A percentile compares a stretch with the other conserved stretches of the same genome.
Conservation (phyloP, 1,140 invertebrate genomes). For the Hesperophylax magnus region DNA sequence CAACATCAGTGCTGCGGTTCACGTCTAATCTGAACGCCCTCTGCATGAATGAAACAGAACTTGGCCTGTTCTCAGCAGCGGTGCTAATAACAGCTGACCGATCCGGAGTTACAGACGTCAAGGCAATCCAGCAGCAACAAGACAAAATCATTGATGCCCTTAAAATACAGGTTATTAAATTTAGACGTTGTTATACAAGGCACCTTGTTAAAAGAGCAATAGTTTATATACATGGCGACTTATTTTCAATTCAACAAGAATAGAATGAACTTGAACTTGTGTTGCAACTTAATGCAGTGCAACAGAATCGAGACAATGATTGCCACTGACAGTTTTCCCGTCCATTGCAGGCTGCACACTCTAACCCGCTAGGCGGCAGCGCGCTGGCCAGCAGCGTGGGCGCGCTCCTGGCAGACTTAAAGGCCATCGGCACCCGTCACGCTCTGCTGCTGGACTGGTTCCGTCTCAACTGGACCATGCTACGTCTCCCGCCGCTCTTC, state of each 20-base stretch:
- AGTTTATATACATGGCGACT: too few relatives aligned
- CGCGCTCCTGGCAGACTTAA: conserved; percentile 84
- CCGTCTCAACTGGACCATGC: conserved; percentile 87
- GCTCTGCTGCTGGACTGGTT: conserved; percentile 92
- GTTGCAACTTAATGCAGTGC: too few relatives aligned
- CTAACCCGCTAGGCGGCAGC: conserved; percentile 61
- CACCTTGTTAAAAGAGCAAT: too few relatives aligned
- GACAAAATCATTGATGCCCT: conserved; percentile 90
- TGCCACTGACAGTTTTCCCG: too few relatives aligned
- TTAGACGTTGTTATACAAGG: too few relatives aligned
- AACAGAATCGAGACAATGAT: too few relatives aligned
- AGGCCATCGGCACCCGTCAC: conserved; percentile 87
- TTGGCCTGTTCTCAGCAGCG: conserved; percentile 90
- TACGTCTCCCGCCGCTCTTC: conserved; percentile 92
- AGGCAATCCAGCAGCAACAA: conserved; percentile 86
- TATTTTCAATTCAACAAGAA: too few relatives aligned
- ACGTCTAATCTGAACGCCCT: conserved; percentile 83
- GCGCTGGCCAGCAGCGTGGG: conserved; percentile 79
- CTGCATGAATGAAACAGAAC: conserved; percentile 89
- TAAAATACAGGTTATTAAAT: conserved; percentile 76
- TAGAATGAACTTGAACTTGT: too few relatives aligned
- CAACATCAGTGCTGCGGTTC: conserved; percentile 84
- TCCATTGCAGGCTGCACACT: conserved; percentile 30
- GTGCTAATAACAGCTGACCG: conserved; percentile 88
- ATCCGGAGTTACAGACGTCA: conserved; percentile 84